Conservation (phyloP, 2,888 invertebrate species). For the Thereva unica region DNA sequence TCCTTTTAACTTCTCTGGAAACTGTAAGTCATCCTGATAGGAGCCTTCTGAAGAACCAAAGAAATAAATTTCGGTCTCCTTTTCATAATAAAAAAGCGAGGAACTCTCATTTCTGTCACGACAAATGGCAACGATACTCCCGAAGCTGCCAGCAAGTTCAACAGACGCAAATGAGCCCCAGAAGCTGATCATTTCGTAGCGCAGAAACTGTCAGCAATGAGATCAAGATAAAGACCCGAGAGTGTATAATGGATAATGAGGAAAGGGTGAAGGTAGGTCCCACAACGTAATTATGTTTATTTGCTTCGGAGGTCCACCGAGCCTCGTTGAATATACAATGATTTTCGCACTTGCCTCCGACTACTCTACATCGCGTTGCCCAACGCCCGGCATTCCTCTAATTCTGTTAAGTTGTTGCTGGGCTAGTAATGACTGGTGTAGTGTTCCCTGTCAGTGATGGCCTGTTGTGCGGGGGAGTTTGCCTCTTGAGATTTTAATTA, state of each 20-base stretch:
- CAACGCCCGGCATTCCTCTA: neutral
- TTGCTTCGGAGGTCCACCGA: constrained; percentile 32
- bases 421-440: too few relatives aligned
- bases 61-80: too few relatives aligned
- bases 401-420: too few relatives aligned
- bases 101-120: too few relatives aligned
- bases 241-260: constrained; percentile 6
- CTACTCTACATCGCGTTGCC: neutral
- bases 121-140: neutral
- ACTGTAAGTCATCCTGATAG: too few relatives aligned
- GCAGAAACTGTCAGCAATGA: neutral
- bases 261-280: constrained; percentile 3
- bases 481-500: constrained; percentile 29
- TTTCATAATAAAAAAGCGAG: too few relatives aligned
- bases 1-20: too few relatives aligned
- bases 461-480: constrained; percentile 27
- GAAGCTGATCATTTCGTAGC: constrained; percentile 22
- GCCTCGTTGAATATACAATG: constrained; percentile 29
- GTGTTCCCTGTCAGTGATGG: neutral
- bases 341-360: constrained; percentile 28
- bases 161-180: constrained; percentile 19
- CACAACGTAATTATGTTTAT: constrained; percentile 25
- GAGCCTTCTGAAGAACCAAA: too few relatives aligned
- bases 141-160: constrained; percentile 20
- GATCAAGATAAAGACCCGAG: constrained; percentile 6